A percentile compares a stretch with the other conserved stretches of the same genome.
phyloP scores from a whole-genome alignment of 2,797 vertebrate species.

The Cossypha polioptera region DNA sequence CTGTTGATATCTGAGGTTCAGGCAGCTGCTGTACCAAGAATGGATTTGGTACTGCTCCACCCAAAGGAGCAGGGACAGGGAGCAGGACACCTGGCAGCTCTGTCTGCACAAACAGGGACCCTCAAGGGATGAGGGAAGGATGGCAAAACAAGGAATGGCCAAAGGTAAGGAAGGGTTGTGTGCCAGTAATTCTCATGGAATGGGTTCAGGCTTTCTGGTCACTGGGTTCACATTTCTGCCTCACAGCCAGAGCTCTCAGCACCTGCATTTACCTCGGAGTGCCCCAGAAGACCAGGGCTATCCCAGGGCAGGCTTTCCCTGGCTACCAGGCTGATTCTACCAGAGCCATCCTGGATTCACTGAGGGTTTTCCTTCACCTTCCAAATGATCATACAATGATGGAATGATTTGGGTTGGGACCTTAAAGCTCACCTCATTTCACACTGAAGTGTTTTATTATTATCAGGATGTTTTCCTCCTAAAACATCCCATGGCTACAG shows the following conservation, averaged over 20 bases:
- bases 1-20: accelerated
- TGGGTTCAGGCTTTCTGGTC: neutral
- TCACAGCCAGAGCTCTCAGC: neutral
- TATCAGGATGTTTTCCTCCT: neutral
- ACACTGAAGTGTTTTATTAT: neutral
- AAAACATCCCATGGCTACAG: neutral
- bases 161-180: neutral
- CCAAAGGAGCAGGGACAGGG: too few relatives aligned
- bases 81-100: neutral
- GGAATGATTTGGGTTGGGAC: neutral
- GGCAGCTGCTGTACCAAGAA: neutral
- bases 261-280: neutral
- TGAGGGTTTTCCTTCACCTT: neutral
- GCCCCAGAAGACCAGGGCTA: neutral
- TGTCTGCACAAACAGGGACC: neutral
- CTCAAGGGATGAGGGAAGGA: accelerated
- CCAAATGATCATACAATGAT: neutral
- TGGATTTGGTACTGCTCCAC: accelerated
- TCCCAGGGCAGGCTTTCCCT: neutral
- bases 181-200: neutral
- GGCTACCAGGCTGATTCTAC: neutral
- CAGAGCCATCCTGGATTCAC: neutral
- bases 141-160: accelerated
- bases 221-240: neutral
- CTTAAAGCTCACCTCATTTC: neutral